Evolutionary conservation across 2,113 vertebrate genomes (phyloP), one percentile per base, ranked within the genome.

Genomic region (Microtus oregoni): DNA sequence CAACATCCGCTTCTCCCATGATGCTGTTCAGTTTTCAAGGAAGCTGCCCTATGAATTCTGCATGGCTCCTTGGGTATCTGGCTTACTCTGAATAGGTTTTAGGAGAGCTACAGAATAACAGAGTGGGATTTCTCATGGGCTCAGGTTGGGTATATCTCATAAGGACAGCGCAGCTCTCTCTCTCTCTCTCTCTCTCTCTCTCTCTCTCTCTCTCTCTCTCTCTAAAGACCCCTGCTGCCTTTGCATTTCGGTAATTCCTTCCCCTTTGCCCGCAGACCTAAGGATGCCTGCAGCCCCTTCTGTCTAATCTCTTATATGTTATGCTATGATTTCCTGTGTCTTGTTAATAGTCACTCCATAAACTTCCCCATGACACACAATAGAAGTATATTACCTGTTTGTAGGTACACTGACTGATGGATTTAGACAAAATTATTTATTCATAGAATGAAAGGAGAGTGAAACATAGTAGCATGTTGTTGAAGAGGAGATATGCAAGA

Each of bases 381-480:
- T 6, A 70, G 75, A n/a, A 83, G 35, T 61, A 6, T 5, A 26
- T 76, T 47, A n/a, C 12, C 38, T 89, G 78, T 75, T 93, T 82
- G 22, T 24, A 44, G 19, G 91, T 30, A n/a, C 35, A 11, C 11
- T 50, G 26, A 77, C 17, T 35, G 76, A 88, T 50, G 52, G 35
- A 47, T 96, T 87, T 79, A 81, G 30, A 47, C 28, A 92, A 87
- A 94, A 78, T 10, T 58, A 3, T 82, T 77, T 17, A 26, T 52
- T 94, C 70, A 85, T 38, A 89, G n/a, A 79, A 75, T 90, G 26
- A 73, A 85, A 65, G 28, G 22, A 92, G 19, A 93, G 85, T 65
- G 28, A 22, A 79, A 90, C 89, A 26, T 22, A 92, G 86, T 35
- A 93, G 72, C 9, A 47, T 55, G 1, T 78, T 41, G 15, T 3